phyloP scores from a whole-genome alignment of 2,888 invertebrate species.

The Dromius quadrimaculatus region DNA sequence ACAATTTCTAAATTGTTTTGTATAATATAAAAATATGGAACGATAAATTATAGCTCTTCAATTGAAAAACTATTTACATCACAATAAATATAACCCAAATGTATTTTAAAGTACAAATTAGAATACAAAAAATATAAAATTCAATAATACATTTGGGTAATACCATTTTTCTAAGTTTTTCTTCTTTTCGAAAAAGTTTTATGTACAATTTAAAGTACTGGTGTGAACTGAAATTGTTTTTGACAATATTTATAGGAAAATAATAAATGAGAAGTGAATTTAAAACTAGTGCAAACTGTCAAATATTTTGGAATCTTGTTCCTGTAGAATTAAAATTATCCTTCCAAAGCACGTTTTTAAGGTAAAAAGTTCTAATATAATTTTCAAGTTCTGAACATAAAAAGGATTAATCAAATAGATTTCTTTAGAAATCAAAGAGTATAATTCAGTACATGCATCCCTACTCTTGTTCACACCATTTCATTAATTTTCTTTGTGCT shows the following conservation, averaged over 20 bases:
- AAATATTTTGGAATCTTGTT: too few species aligned
- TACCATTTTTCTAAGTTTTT: slow-evolving; percentile 44
- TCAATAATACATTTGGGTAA: slow-evolving; percentile 45
- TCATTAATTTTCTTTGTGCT: too few species aligned
- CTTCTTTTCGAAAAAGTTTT: slow-evolving; percentile 27
- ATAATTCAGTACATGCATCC: too few species aligned
- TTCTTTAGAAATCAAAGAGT: too few species aligned
- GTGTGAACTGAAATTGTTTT: slow-evolving; percentile 6
- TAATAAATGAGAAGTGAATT: too few species aligned
- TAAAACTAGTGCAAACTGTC: too few species aligned
- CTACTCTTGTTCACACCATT: slow-evolving; percentile 12
- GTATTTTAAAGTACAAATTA: slow-evolving; percentile 11
- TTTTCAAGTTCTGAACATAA: too few species aligned
- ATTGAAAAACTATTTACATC: slow-evolving; percentile 26
- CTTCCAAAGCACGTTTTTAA: too few species aligned
- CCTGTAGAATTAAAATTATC: too few species aligned
- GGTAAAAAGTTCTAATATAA: too few species aligned
- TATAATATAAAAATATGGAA: slow-evolving; percentile 22
- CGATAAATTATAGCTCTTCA: slow-evolving; percentile 23
- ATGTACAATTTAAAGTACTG: slow-evolving; percentile 49
- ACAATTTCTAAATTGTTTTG: slow-evolving; percentile 13
- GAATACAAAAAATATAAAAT: background rate
- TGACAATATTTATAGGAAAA: background rate
- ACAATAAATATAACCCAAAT: slow-evolving; percentile 37
- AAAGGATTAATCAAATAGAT: too few species aligned